Evolutionary conservation across 2,797 vertebrate species (phyloP), one percentile per base, ranked within the genome.

Genomic region (Syngnathus acus): DNA sequence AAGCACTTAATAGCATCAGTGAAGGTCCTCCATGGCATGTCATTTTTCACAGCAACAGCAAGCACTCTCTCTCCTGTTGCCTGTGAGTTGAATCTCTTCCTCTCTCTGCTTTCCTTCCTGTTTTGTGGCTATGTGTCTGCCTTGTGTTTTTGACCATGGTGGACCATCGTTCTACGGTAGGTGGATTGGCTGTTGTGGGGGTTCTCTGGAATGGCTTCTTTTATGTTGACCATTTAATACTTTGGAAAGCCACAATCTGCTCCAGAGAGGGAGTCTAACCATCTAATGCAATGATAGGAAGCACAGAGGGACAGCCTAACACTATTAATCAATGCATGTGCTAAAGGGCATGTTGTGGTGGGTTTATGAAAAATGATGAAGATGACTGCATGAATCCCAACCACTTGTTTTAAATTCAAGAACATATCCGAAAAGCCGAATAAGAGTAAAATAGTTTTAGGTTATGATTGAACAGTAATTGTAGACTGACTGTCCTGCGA

Each of bases 141-240:
- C 82, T 87, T 91, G 81, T 86, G 86, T 91, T 87, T 89, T 83
- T 88, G 89, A 90, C 89, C 85, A 57, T 89, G 85, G 82, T 71
- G 92, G 92, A 90, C 89, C 68, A 76, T 75, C 68, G 80, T 82
- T 81, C 83, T 89, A 93, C 16, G 94, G 94, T 95, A 95, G 92
- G 94, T 95, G 90, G 81, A 89, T 73, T 74, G 68, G 73, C 77
- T 77, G 82, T 74, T 75, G 66, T 38, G 77, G 81, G 75, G 68
- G 83, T 80, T 88, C 90, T 82, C 84, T 88, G 82, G 90, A 89
- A 90, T 90, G 87, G 85, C 80, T 86, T 71, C 59, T 43, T 47
- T 64, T 58, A 10, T 65, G 65, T 77, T 71, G 58, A 54, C 43
- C n/a, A 42, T 59, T 47, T 21, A 21, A 65, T 40, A 40, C 50